Evolutionary conservation across 2,888 invertebrate species (phyloP).

Genomic region (Ophion obscuratus): DNA sequence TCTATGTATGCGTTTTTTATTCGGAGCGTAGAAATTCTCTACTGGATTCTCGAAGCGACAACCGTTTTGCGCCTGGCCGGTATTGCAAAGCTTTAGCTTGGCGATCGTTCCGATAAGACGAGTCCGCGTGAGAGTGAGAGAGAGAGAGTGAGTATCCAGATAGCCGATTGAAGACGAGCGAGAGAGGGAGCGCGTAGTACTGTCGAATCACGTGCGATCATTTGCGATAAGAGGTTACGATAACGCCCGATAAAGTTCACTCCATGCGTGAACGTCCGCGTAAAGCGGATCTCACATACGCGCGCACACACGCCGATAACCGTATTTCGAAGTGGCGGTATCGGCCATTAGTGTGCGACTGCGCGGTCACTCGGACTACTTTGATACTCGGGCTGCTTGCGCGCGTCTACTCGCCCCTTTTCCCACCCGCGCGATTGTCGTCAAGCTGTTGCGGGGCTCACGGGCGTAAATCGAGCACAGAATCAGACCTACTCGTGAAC

Average conservation of each 20-base stretch:
- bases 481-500: neutral
- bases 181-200: neutral
- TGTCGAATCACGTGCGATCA: slow-evolving; percentile 50
- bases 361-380: slow-evolving; percentile 6
- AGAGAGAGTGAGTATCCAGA: neutral
- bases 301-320: neutral
- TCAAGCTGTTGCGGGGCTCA: neutral
- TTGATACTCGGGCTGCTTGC: neutral
- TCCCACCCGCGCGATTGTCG: neutral
- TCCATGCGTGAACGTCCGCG: slow-evolving; percentile 12
- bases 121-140: neutral
- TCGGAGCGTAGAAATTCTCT: neutral
- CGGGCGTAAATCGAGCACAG: slow-evolving; percentile 1
- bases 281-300: slow-evolving; percentile 5
- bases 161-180: neutral
- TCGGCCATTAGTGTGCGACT: slow-evolving; percentile 7
- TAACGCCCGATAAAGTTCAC: slow-evolving; percentile 47
- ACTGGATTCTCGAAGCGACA: slow-evolving; percentile 23
- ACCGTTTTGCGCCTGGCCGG: slow-evolving; percentile 30
- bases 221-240: slow-evolving; percentile 35
- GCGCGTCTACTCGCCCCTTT: slow-evolving; percentile 8
- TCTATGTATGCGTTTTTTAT: neutral
- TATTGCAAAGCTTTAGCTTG: slow-evolving; percentile 34
- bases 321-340: neutral
- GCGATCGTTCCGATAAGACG: slow-evolving; percentile 51